Evolutionary conservation across 2,888 invertebrate genomes (phyloP), one percentile per base, ranked within the genome.

Genomic region (Geotrupes spiniger): DNA sequence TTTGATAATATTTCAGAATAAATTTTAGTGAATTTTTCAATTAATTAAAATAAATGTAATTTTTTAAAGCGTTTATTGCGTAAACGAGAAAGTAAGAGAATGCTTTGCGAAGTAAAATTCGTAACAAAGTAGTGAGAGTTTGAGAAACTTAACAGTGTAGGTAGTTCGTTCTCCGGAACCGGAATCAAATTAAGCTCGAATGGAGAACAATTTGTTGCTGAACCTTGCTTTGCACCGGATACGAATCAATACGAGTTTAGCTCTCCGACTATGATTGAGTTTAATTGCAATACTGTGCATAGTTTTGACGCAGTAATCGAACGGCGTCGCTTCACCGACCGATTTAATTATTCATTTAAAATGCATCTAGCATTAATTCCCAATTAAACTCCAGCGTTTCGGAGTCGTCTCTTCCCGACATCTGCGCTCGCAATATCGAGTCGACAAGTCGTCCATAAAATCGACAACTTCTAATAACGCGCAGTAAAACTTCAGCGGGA

Each of bases 101-200:
- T n/a, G n/a, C n/a, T n/a, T n/a, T n/a, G n/a, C n/a, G n/a, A n/a
- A n/a, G n/a, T n/a, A n/a, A 21, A 21, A 21, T 21, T 21, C 6
- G 21, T 21, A 21, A 21, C 21, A 21, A 4, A 21, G 21, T 21
- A 21, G 21, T 6, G 21, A 21, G 21, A 33, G 33, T 33, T 12
- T 33, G 33, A 9, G 10, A 33, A 49, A 54, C 44, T 46, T 53
- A 51, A 49, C 54, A 53, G 58, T 53, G 60, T 56, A 59, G 56
- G 52, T 59, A 59, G 56, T 60, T 56, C 54, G 53, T 52, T 52
- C 57, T 49, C 54, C 57, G 59, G 57, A 59, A 61, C 53, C 60
- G 58, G 62, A 65, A 65, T 63, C 59, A 56, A 65, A 65, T 65
- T 65, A 65, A 62, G 60, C 58, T 56, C 61, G 63, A 63, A 64